Conservation (phyloP, 2,888 invertebrate species). For the Nezara viridula region DNA sequence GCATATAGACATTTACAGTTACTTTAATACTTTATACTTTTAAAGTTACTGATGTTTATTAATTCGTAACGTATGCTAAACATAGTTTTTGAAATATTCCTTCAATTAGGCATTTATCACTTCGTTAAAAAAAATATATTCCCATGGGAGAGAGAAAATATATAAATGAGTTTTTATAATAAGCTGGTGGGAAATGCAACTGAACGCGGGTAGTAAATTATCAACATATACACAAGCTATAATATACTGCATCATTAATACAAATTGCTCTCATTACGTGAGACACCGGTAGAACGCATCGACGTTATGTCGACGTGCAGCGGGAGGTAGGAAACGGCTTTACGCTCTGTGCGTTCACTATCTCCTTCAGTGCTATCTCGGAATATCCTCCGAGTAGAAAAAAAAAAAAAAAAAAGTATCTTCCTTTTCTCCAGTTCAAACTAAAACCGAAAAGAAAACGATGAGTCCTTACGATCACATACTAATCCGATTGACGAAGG, state of each 20-base stretch:
- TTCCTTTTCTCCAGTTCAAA: too few relatives aligned
- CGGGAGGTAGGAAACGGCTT: background rate
- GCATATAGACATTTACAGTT: too few relatives aligned
- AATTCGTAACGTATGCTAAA: too few relatives aligned
- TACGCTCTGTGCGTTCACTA: background rate
- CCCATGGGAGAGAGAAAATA: background rate
- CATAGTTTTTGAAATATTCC: too few relatives aligned
- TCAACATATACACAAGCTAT: background rate
- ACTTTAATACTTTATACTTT: too few relatives aligned
- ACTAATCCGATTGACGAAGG: background rate
- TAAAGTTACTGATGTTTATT: too few relatives aligned
- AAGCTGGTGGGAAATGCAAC: background rate
- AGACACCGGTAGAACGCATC: background rate
- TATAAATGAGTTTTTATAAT: background rate
- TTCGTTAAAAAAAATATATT: background rate
- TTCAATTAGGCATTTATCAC: too few relatives aligned
- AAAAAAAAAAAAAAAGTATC: background rate
- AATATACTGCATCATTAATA: conserved; percentile 28
- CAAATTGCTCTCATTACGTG: background rate
- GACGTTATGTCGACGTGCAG: background rate
- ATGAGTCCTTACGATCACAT: background rate
- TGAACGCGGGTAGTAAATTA: background rate
- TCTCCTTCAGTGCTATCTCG: background rate
- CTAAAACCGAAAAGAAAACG: background rate
- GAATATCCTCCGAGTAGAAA: background rate